Evolutionary conservation across 1,140 invertebrate species (phyloP), one percentile per base, ranked within the genome.

Genomic region (Sminthurinus signatus): DNA sequence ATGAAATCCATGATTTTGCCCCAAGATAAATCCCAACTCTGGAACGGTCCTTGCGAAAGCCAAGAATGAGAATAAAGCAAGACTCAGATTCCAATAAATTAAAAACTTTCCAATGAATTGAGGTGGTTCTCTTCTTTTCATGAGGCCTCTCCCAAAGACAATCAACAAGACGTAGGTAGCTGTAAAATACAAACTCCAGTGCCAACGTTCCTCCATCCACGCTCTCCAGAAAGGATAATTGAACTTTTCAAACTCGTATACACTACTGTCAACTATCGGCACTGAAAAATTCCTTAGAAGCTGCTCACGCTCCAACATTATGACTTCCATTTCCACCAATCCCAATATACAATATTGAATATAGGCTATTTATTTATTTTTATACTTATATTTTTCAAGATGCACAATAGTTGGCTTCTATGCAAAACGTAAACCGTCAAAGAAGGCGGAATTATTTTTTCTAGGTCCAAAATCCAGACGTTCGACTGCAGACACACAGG

Each of bases 21-120:
- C 84, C 31, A 97, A 80, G 27, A 89, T 88, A 73, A 93, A 86
- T 50, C 93, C 75, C 69, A 97, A 82, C 79, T 98, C 91, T 1
- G 93, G 89, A 58, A 89, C 82, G 57, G 90, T 93, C 74, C 91
- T 82, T 75, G 86, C 83, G 67, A 88, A 87, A 46, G 93, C 95
- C 79, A 94, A 87, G 68, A 98, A 91, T 75, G 91, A 96, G n/a
- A 48, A 48, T 5, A 19, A n/a, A 5, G 44, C 44, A 10, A 48
- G 44, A 25, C 8, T n/a, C 4, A 48, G 5, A 25, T 48, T 48
- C 44, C 44, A 48, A 4, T 10, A 19, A 10, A 48, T 48, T n/a
- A 48, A 5, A 5, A n/a, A n/a, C n/a, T n/a, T n/a, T 25, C 4
- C 23, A 4, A 5, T n/a, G 4, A 48, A n/a, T 48, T 19, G 17